These are phyloP conservation scores for Epirrhoe tristata DNA, from an alignment of 2,888 invertebrate species.

Conservation along the genomic window DNA sequence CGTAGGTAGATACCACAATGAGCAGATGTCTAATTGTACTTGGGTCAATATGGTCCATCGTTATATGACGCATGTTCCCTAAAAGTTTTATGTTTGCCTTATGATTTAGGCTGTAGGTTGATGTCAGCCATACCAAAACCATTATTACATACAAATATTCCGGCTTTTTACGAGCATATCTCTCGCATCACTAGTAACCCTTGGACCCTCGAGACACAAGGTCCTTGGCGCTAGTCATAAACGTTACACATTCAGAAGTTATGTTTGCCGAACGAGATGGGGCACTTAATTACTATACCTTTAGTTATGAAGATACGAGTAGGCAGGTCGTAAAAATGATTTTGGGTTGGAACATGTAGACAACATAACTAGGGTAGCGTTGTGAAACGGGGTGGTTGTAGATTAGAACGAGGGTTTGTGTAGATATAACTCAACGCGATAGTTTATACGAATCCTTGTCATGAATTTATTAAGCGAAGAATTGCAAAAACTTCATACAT, in stretches of 20 bases:
- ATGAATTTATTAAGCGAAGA: too few relatives aligned
- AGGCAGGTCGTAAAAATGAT: conserved; percentile 23
- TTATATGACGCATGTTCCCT: too few relatives aligned
- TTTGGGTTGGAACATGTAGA: conserved; percentile 14
- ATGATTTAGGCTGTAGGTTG: too few relatives aligned
- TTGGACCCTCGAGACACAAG: conserved; percentile 31
- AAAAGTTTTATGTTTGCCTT: too few relatives aligned
- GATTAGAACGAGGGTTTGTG: not conserved
- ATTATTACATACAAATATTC: not conserved
- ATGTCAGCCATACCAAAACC: too few relatives aligned
- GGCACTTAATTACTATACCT: conserved; percentile 35
- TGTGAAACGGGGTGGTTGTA: not conserved
- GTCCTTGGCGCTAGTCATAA: conserved; percentile 40
- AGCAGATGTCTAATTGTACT: too few relatives aligned
- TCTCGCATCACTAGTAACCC: not conserved
- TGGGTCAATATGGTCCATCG: too few relatives aligned
- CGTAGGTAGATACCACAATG: too few relatives aligned
- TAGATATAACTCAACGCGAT: too few relatives aligned
- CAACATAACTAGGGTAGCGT: not conserved
- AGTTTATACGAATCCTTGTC: too few relatives aligned
- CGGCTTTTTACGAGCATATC: not conserved
- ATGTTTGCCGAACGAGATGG: conserved; percentile 39
- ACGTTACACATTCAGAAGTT: conserved; percentile 43
- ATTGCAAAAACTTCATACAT: too few relatives aligned
- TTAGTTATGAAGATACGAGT: conserved; percentile 30